Conservation (phyloP, 2,797 vertebrate species). For the Lagodon rhomboides region DNA sequence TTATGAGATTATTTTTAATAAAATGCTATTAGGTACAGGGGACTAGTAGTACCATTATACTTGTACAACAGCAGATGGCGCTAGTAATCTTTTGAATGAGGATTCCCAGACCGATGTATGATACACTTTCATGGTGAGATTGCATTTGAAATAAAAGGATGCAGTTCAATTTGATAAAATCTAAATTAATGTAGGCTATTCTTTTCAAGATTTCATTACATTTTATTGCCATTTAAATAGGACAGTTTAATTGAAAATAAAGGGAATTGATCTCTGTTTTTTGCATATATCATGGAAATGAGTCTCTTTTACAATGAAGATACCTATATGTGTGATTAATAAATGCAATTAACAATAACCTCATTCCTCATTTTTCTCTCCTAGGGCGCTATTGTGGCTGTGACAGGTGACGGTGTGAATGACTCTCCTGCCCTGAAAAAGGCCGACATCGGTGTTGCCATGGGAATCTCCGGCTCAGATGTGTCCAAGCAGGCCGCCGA, state of each 20-base stretch:
- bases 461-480: slow-evolving; percentile 96
- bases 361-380: slow-evolving; percentile 11
- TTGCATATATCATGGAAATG: neutral
- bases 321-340: neutral
- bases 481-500: slow-evolving; percentile 96
- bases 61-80: slow-evolving; percentile 67
- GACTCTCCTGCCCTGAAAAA: slow-evolving; percentile 96
- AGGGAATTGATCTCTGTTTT: neutral
- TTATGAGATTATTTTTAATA: neutral
- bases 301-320: neutral
- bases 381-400: slow-evolving; percentile 94
- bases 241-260: neutral
- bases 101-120: neutral
- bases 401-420: slow-evolving; percentile 95
- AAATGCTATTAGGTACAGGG: neutral
- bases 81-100: slow-evolving; percentile 35
- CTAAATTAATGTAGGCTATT: too few relatives aligned
- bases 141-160: neutral
- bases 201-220: neutral
- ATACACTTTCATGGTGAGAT: neutral
- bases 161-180: neutral
- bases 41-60: neutral
- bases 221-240: neutral
- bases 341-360: neutral
- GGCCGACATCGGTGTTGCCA: slow-evolving; percentile 95